Percentiles rank a stretch among this genome's conserved stretches.
Conservation (phyloP, 1,140 invertebrate species). For the Callitettix versicolor region DNA sequence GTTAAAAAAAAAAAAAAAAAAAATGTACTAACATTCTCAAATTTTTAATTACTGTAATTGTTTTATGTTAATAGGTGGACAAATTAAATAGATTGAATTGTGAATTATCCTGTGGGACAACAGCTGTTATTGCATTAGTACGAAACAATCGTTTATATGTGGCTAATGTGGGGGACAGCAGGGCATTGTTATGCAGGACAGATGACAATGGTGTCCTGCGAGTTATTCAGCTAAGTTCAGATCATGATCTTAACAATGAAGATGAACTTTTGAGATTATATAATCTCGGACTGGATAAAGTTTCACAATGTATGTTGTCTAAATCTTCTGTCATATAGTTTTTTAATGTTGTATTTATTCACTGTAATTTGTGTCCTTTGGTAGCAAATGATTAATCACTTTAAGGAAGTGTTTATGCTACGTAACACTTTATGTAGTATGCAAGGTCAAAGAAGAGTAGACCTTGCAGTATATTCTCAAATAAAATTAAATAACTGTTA, state of each 20-base stretch:
- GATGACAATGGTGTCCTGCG: conserved; percentile 68
- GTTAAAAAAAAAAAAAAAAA: too few relatives aligned
- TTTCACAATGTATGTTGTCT: conserved; percentile 26
- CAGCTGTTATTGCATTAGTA: conserved; percentile 67
- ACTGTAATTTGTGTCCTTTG: too few relatives aligned
- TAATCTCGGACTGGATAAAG: conserved; percentile 54
- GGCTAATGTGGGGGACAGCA: conserved; percentile 70
- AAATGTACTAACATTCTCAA: too few relatives aligned
- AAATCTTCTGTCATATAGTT: too few relatives aligned
- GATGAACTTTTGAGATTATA: conserved; percentile 66
- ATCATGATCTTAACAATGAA: conserved; percentile 75
- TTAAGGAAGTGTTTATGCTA: too few relatives aligned
- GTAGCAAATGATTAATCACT: too few relatives aligned
- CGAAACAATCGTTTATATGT: conserved; percentile 65
- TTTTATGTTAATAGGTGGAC: conserved; percentile 37
- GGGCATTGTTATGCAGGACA: conserved; percentile 71
- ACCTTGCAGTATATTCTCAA: too few relatives aligned
- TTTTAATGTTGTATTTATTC: too few relatives aligned
- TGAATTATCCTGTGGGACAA: conserved; percentile 58
- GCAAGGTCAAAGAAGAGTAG: too few relatives aligned
- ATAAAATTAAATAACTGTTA: too few relatives aligned
- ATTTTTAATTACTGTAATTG: too few relatives aligned
- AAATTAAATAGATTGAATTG: conserved; percentile 43
- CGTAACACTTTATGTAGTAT: too few relatives aligned
- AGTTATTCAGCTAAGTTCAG: conserved; percentile 69